These are phyloP conservation scores for Tuta absoluta DNA, from an alignment of 2,888 invertebrate species.

Conservation along the genomic window DNA sequence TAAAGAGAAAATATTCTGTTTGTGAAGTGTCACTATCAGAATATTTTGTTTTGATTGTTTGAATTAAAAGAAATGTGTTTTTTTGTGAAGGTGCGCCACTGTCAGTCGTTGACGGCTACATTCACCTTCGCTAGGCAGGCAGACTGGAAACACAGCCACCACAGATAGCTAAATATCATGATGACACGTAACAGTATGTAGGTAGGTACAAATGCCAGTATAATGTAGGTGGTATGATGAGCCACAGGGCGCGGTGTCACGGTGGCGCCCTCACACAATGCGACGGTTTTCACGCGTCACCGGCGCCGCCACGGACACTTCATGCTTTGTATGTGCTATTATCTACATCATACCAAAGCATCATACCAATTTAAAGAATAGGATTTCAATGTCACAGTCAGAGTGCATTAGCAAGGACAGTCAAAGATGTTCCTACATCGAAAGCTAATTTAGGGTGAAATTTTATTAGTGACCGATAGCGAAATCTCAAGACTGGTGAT, in stretches of 20 bases:
- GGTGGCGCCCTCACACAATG: constrained; percentile 50
- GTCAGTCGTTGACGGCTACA: too few relatives aligned
- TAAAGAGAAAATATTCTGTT: too few relatives aligned
- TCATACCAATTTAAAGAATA: neutral
- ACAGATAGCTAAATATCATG: too few relatives aligned
- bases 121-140: too few relatives aligned
- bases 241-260: constrained; percentile 56
- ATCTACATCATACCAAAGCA: neutral
- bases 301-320: constrained; percentile 38
- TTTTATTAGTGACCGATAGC: neutral
- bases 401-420: neutral
- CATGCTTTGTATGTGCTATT: constrained; percentile 9
- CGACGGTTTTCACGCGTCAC: constrained; percentile 52
- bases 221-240: neutral
- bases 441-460: neutral
- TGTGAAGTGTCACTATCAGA: too few relatives aligned
- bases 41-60: too few relatives aligned
- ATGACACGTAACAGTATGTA: too few relatives aligned
- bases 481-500: too few relatives aligned
- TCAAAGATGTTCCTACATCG: neutral
- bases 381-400: neutral
- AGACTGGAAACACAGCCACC: too few relatives aligned
- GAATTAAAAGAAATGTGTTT: too few relatives aligned
- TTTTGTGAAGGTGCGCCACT: too few relatives aligned
- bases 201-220: neutral